Evolutionary conservation across 2,113 vertebrate genomes (phyloP).

Genomic region (Alethe diademata): DNA sequence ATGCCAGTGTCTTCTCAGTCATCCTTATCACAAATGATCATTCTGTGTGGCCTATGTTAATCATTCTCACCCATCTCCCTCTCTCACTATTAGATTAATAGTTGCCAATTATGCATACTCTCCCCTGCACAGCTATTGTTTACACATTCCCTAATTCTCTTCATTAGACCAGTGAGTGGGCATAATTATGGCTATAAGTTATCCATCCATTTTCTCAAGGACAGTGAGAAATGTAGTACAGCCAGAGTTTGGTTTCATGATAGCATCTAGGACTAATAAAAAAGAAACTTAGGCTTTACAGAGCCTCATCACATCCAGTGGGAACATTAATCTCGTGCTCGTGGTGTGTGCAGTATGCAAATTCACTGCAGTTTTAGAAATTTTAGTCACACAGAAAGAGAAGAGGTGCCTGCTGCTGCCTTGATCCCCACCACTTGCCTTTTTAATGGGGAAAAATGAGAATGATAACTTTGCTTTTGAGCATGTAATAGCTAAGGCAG

Average conservation of each 20-base stretch:
- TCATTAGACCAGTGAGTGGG: conserved; percentile 69
- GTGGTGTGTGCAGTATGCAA: not conserved
- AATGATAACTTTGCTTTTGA: not conserved
- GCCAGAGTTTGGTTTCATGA: not conserved
- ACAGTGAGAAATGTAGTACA: conserved; percentile 57
- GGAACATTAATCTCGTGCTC: not conserved
- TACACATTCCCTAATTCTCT: conserved; percentile 71
- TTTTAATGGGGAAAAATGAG: not conserved
- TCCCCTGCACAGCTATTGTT: conserved; percentile 62
- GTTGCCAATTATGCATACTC: conserved; percentile 63
- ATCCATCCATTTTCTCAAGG: conserved; percentile 67
- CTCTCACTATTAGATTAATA: conserved; percentile 73
- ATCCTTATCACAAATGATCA: conserved; percentile 62
- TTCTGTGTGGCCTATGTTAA: conserved; percentile 62
- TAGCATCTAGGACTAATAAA: not conserved
- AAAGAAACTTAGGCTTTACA: not conserved
- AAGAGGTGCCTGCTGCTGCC: not conserved
- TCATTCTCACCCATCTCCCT: conserved; percentile 34
- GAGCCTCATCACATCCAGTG: not conserved
- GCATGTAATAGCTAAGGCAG: not conserved
- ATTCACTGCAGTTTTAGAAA: not conserved
- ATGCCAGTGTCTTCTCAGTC: conserved; percentile 48
- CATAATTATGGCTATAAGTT: conserved; percentile 70
- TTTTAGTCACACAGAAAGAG: not conserved
- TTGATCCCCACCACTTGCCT: not conserved